A percentile compares a stretch with the other conserved stretches of the same genome.
Conservation (phyloP, 2,888 invertebrate genomes). For the Callosobruchus maculatus region DNA sequence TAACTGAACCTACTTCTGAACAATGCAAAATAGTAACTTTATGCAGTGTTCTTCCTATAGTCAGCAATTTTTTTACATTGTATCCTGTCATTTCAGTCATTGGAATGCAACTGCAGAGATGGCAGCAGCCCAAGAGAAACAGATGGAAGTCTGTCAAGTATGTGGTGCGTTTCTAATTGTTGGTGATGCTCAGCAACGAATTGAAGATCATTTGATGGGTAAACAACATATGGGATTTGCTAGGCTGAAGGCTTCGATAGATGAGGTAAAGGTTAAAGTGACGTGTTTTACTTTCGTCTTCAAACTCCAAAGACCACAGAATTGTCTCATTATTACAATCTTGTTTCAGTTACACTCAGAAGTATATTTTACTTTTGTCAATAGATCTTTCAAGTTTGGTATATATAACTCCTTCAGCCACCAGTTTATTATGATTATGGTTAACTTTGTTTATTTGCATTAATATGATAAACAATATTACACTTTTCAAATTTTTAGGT, state of each 20-base stretch:
- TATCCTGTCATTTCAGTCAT: slow-evolving; percentile 46
- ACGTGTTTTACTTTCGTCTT: too few species aligned
- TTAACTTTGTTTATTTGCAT: slow-evolving; percentile 37
- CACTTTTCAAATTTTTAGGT: too few species aligned
- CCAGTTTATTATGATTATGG: slow-evolving; percentile 23
- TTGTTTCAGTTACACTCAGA: too few species aligned
- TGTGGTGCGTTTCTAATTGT: slow-evolving; percentile 99
- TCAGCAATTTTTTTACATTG: slow-evolving; percentile 5
- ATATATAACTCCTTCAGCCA: not conserved
- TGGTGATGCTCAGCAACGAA: slow-evolving; percentile 95
- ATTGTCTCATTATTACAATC: too few species aligned
- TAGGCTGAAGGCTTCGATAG: slow-evolving; percentile 65
- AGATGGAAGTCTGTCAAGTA: slow-evolving; percentile 98
- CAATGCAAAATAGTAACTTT: too few species aligned
- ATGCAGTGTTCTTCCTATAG: not conserved
- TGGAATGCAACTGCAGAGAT: slow-evolving; percentile 78
- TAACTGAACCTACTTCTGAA: too few species aligned
- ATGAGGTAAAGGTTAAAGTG: slow-evolving; percentile 50
- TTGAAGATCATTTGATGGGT: slow-evolving; percentile 96
- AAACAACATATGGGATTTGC: slow-evolving; percentile 95
- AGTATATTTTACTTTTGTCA: too few species aligned
- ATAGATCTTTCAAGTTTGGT: too few species aligned
- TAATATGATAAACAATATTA: too few species aligned
- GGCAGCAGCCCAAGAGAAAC: slow-evolving; percentile 88
- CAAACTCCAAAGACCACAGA: too few species aligned